A percentile compares a stretch with the other conserved stretches of the same genome.
These are phyloP conservation scores for Charadrius vociferus DNA, from an alignment of 2,113 vertebrate genomes.

Conservation along the genomic window DNA sequence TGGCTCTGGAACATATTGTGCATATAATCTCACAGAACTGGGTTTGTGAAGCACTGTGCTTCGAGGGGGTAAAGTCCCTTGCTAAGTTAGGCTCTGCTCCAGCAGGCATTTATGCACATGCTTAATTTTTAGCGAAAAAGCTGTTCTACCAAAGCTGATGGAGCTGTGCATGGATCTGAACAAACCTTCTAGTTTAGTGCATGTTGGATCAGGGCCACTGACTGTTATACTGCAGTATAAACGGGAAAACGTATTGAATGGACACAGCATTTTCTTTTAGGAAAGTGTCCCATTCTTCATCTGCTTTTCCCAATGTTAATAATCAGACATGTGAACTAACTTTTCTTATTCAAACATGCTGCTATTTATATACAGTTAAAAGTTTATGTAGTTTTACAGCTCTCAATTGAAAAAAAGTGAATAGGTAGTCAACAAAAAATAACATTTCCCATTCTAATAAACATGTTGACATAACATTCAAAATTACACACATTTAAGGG, in stretches of 20 bases:
- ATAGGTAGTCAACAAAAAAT: not conserved
- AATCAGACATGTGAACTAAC: not conserved
- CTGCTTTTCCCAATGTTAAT: not conserved
- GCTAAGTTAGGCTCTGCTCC: slow-evolving; percentile 28
- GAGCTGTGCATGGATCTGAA: not conserved
- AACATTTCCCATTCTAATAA: not conserved
- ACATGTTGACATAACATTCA: not conserved
- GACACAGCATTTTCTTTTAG: not conserved
- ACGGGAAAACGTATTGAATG: not conserved
- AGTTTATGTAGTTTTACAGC: not conserved
- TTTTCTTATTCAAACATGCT: not conserved
- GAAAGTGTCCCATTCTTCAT: not conserved
- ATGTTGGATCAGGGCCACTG: slow-evolving; percentile 10
- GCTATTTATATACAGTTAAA: not conserved
- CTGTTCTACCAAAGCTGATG: not conserved
- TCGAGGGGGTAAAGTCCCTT: slow-evolving; percentile 22
- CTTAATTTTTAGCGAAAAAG: slow-evolving; percentile 25
- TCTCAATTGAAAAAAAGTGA: not conserved
- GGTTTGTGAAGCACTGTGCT: not conserved
- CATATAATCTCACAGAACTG: not conserved
- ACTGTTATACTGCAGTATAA: not conserved
- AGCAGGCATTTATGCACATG: not conserved
- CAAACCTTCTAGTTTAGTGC: not conserved
- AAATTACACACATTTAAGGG: not conserved
- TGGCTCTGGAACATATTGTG: slow-evolving; percentile 23